Evolutionary conservation across 2,888 invertebrate species (phyloP), one percentile per base, ranked within the genome.

Genomic region (Deilephila porcellus): DNA sequence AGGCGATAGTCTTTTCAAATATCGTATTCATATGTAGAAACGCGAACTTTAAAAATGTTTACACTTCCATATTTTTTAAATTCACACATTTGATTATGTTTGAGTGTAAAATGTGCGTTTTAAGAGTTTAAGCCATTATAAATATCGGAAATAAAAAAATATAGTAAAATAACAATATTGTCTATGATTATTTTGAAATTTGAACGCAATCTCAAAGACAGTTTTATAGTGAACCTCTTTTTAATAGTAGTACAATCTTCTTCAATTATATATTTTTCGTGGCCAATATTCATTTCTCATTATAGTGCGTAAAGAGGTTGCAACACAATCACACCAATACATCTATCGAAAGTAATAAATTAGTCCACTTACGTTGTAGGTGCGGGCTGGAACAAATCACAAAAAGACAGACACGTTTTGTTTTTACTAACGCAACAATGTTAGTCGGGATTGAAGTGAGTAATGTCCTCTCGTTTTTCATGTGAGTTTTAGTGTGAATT

Each of bases 341-440:
- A 91, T 91, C 91, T 90, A 90, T 90, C 88, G 81, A 83, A 87
- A 80, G 80, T 82, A 82, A 87, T 85, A 88, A 88, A 89, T 88
- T 87, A 87, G 82, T 82, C 85, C 82, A 85, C 60, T 74, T 74
- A 70, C 72, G 60, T 64, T 63, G 56, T 73, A 37, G 73, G 67
- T 70, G 70, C 70, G 70, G 60, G 34, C 34, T 85, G 83, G 84
- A 89, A 91, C 90, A 86, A 91, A 92, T 91, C 80, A 78, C 75
- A n/a, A 72, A 74, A 81, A 78, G 74, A 82, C 82, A 81, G 82
- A 81, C 79, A 83, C 81, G 85, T 87, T 87, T 89, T 86, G 86
- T 89, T 90, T 85, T 81, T 79, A 83, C 76, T 79, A 83, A 83
- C 80, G 75, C 82, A 80, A 88, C 90, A 90, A 88, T 87, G 87